Conservation (phyloP, 1,140 invertebrate genomes). For the Eumeta japonica region DNA sequence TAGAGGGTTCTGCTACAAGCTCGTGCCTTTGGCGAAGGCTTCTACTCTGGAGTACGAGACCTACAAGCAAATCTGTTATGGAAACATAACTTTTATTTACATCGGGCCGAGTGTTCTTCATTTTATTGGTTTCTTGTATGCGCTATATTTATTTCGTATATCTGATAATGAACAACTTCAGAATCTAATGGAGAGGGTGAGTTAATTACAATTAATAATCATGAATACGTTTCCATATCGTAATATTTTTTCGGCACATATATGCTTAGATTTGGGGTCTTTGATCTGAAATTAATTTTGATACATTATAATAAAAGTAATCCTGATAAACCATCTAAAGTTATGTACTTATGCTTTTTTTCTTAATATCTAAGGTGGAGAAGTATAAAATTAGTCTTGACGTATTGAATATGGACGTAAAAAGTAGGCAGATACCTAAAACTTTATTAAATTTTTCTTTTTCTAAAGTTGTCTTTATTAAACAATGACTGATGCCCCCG, state of each 20-base stretch:
- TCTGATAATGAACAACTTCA: slow-evolving; percentile 85
- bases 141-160: slow-evolving; percentile 75
- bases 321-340: too few species aligned
- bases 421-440: too few species aligned
- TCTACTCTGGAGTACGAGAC: slow-evolving; percentile 36
- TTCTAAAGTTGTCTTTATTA: too few species aligned
- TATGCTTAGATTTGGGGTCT: slow-evolving; percentile 5
- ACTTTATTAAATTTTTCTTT: too few species aligned
- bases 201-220: slow-evolving; percentile 15
- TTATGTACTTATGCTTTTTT: too few species aligned
- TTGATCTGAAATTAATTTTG: too few species aligned
- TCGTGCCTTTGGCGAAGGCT: slow-evolving; percentile 45
- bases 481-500: too few species aligned
- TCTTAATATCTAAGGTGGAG: too few species aligned
- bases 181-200: slow-evolving; percentile 85
- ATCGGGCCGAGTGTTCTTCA: slow-evolving; percentile 77
- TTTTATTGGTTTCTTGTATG: slow-evolving; percentile 73
- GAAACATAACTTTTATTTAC: slow-evolving; percentile 73
- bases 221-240: slow-evolving; percentile 19
- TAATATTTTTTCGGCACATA: slow-evolving; percentile 15
- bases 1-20: slow-evolving; percentile 69
- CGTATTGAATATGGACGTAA: too few species aligned
- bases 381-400: too few species aligned
- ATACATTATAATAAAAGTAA: too few species aligned
- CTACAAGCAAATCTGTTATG: slow-evolving; percentile 65